Evolutionary conservation across 2,888 invertebrate genomes (phyloP), one percentile per base, ranked within the genome.

Genomic region (Argynnis bischoffii): DNA sequence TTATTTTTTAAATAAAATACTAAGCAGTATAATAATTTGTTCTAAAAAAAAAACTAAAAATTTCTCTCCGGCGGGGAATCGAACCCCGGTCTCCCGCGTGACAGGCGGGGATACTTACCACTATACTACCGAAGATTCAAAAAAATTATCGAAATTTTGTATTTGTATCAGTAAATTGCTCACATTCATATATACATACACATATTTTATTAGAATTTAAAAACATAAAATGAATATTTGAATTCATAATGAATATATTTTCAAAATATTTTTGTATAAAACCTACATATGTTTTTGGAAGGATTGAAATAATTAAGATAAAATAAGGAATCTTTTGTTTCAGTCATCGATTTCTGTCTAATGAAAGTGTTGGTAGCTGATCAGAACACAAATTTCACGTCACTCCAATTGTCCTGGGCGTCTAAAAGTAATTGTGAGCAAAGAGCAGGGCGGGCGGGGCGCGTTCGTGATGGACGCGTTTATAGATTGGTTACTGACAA

Each of bases 261-360:
- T 26, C 5, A 26, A 26, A 26, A 26, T 26, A 26, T 3, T 26
- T 26, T 26, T 26, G 26, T 26, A 4, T 26, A 26, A 26, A 26
- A 26, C 26, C 26, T 26, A 26, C 8, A 11, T 41, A 41, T n/a
- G n/a, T 41, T 41, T 41, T 41, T 41, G 8, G 3, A 41, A 11
- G 11, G 8, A 6, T 41, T 41, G 35, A 41, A 11, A 11, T 11
- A 41, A 41, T 1, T 41, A 41, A 11, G 35, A 11, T 6, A 48
- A 26, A 11, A 51, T 11, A 26, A 60, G 18, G 64, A 57, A 8
- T 51, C 15, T 50, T 15, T 50, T 66, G 14, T 85, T 87, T 55
- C 83, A 96, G 98, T 99, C 59, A 96, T 99, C 78, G 99, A 99
- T 88, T 99, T 97, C 87, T 99, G 99, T 86, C 90, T 99, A 70